Base-by-base conservation (phyloP, 2,888 invertebrate species). In the Saturnia japonica region DNA sequence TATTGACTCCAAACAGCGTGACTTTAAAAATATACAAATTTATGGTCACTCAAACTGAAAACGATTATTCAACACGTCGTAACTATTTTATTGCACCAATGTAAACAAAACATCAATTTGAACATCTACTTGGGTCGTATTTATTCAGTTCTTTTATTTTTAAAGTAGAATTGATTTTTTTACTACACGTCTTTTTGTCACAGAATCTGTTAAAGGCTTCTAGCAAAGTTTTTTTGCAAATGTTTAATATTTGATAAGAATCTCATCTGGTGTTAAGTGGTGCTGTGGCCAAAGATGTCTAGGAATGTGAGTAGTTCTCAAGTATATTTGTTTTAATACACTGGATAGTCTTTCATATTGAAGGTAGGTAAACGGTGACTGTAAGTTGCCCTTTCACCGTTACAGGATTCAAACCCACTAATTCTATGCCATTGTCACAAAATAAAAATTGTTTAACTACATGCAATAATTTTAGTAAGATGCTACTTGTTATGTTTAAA, bases 1-100 rank as follows among this genome's bases (percentile, higher is more conserved):
- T 94, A 94, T 93, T 88, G 90, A 91, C 91, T 92, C 85, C 87
- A 88, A 93, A 92, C 90, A 88, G 88, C 88, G 88, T 85, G 89
- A 91, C 93, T 92, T 93, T 91, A 91, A 93, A 93, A 94, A 93
- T 91, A 91, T 86, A 93, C 91, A 93, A 93, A 93, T 94, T 93
- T 93, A 93, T 87, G 91, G 91, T 92, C 92, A 93, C 91, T 93
- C 92, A 89, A 88, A 90, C 88, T 85, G 89, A 88, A 84, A 90
- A 88, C 91, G 91, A 93, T 93, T 91, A 93, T 91, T 93, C 91
- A 91, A 93, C 93, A 94, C 92, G 87, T 94, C 92, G 93, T 94
- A 90, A 93, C 91, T 87, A 90, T 91, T 93, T 94, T 93, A 93
- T 92, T 91, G 86, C 87, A 80, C 77, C 83, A 89, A 89, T 91